A percentile compares a stretch with the other conserved stretches of the same genome.
phyloP scores from a whole-genome alignment of 2,113 vertebrate species.

The Tachuris rubrigastra region DNA sequence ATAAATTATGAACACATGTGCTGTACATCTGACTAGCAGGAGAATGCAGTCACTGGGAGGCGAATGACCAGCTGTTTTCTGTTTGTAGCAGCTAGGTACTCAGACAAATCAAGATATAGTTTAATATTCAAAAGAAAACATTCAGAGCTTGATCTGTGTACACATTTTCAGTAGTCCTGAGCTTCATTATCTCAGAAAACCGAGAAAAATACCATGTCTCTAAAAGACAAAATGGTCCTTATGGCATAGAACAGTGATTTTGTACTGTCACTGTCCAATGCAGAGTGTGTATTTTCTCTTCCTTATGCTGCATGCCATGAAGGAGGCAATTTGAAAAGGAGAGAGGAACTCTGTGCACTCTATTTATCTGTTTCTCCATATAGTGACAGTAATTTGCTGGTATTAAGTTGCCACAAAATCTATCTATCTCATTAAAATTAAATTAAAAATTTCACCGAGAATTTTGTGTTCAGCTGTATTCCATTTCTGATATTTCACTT shows the following conservation, averaged over 20 bases:
- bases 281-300: not conserved
- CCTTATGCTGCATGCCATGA: not conserved
- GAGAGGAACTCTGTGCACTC: not conserved
- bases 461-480: not conserved
- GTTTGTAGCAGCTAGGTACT: not conserved
- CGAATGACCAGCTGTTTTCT: not conserved
- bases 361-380: not conserved
- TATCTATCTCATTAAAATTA: not conserved
- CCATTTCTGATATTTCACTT: not conserved
- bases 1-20: not conserved
- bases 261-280: not conserved
- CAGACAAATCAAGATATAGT: not conserved
- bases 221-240: not conserved
- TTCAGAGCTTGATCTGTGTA: not conserved
- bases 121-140: not conserved
- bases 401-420: not conserved
- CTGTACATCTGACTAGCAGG: not conserved
- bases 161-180: not conserved
- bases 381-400: not conserved
- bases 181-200: not conserved
- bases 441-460: not conserved
- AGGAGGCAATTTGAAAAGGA: not conserved
- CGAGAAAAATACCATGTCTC: not conserved
- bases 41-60: not conserved
- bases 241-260: not conserved